These are phyloP conservation scores for Luffia ferchaultella DNA, from an alignment of 2,888 invertebrate species.

Conservation along the genomic window DNA sequence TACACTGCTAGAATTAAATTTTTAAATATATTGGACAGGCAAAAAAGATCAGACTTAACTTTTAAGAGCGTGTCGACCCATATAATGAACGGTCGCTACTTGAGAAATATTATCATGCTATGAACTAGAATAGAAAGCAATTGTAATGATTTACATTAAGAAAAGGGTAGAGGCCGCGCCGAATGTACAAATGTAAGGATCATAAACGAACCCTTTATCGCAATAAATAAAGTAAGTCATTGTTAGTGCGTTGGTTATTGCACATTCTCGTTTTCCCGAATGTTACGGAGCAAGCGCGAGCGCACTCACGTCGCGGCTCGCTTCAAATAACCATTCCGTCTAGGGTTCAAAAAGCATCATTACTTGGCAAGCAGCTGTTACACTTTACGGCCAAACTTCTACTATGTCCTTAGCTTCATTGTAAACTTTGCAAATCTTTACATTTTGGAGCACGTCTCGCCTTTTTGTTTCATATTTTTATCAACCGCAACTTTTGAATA, in stretches of 20 bases:
- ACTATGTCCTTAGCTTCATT: slow-evolving; percentile 45
- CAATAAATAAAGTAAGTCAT: neutral
- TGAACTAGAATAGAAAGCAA: neutral
- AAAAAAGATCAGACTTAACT: too few species aligned
- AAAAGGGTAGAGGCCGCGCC: neutral
- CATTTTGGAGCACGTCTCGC: slow-evolving; percentile 16
- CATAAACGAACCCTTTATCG: neutral
- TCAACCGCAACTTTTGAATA: too few species aligned
- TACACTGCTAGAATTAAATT: too few species aligned
- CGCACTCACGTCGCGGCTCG: slow-evolving; percentile 25
- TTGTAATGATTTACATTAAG: neutral
- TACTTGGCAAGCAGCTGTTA: slow-evolving; percentile 54
- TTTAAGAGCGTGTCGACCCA: too few species aligned
- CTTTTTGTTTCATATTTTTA: slow-evolving; percentile 8
- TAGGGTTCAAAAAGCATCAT: slow-evolving; percentile 39
- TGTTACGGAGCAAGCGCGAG: slow-evolving; percentile 14
- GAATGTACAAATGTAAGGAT: neutral
- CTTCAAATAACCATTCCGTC: slow-evolving; percentile 37
- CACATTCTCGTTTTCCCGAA: slow-evolving; percentile 26
- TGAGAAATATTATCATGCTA: too few species aligned
- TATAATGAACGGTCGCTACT: too few species aligned
- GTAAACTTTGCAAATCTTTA: slow-evolving; percentile 36
- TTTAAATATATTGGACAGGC: too few species aligned
- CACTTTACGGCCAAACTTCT: slow-evolving; percentile 51
- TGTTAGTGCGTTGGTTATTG: slow-evolving; percentile 10